Conservation (phyloP, 2,797 vertebrate genomes). For the Falco novaeseelandiae region DNA sequence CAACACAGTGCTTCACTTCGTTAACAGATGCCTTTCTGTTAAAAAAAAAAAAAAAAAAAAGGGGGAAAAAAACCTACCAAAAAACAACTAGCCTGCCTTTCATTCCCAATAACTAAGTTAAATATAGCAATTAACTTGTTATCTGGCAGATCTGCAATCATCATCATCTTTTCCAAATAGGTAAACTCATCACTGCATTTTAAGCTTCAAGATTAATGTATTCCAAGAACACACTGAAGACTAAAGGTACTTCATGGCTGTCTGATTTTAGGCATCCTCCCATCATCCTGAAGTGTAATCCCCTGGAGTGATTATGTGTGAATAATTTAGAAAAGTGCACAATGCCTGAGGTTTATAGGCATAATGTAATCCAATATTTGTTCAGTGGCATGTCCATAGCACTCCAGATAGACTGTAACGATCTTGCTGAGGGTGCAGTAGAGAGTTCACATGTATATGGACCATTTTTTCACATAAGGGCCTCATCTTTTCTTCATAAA, state of each 20-base stretch:
- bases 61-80: too few species aligned
- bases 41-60: not conserved
- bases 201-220: constrained; percentile 63
- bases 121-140: constrained; percentile 68
- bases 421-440: not conserved
- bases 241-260: constrained; percentile 49
- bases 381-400: not conserved
- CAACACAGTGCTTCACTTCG: not conserved
- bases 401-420: not conserved
- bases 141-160: constrained; percentile 47
- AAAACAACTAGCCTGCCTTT: not conserved
- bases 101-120: constrained; percentile 52
- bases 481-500: not conserved
- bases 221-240: constrained; percentile 47
- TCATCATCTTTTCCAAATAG: constrained; percentile 48
- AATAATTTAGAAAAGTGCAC: constrained; percentile 75
- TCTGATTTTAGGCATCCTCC: constrained; percentile 65
- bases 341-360: constrained; percentile 42
- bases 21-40: not conserved
- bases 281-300: constrained; percentile 58
- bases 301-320: constrained; percentile 62
- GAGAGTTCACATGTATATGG: not conserved
- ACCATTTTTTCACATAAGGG: not conserved
- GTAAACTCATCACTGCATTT: constrained; percentile 54
- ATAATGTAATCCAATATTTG: constrained; percentile 66